Base-by-base conservation (phyloP, 1,140 invertebrate genomes). In the Drosophila truncata region DNA sequence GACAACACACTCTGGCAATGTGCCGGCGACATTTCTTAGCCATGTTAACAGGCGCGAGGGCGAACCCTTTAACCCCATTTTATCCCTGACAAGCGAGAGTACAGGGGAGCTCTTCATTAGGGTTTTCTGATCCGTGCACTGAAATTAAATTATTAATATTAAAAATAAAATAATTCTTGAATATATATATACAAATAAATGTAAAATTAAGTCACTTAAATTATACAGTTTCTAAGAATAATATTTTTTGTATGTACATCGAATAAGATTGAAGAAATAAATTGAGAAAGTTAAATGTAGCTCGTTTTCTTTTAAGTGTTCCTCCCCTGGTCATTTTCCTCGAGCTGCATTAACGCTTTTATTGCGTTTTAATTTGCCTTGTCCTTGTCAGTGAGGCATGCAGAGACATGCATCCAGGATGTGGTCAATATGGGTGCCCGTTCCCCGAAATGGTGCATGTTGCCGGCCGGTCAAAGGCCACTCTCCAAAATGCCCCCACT, bases 321-420 rank as follows among this genome's bases (percentile, higher is more conserved):
- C 20, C 39, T 44, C 1, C 50, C 16, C 2, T 25, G 37, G 25
- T 2, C 23, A 16, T n/a, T 39, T 31, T 47, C 66, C 69, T 37
- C 35, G 39, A 20, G 42, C 35, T 60, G 66, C 86, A 90, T 90
- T 88, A 88, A 79, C 80, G 85, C 66, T 79, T 90, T 90, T 90
- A 88, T 88, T 88, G 85, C 85, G 74, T 90, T 88, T 88, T 88
- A 88, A 88, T 88, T 90, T 64, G 86, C 74, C 81, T 85, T 88
- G 85, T 88, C 80, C 78, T 85, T 90, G 78, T 65, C 85, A 90
- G 58, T 71, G 85, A 88, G 64, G 65, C 85, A 73, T 88, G 81
- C 81, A 79, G 66, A 74, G 74, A 85, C 85, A 88, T 85, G 81
- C 85, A 90, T 47, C 61, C 78, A 80, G 78, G 85, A 88, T 85